Conservation (phyloP, 2,113 vertebrate genomes). For the Hydrochoerus hydrochaeris region DNA sequence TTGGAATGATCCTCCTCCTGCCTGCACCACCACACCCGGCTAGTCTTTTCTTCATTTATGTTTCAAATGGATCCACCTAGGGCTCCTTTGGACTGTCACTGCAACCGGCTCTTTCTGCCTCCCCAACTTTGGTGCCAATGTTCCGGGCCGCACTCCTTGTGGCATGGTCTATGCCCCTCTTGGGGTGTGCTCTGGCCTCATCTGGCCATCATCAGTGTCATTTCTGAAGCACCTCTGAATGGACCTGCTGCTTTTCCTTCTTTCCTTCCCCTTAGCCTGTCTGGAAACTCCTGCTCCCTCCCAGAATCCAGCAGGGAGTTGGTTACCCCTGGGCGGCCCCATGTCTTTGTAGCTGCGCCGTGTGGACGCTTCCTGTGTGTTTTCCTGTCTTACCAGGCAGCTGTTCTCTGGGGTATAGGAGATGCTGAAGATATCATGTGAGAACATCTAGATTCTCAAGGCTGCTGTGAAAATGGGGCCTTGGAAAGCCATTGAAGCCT, state of each 20-base stretch:
- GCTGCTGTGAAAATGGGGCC: not conserved
- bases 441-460: not conserved
- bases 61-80: not conserved
- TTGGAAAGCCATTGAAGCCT: not conserved
- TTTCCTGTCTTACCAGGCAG: not conserved
- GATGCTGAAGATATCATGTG: not conserved
- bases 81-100: not conserved
- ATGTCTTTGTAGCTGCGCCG: too few species aligned
- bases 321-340: not conserved
- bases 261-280: not conserved
- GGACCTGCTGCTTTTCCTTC: not conserved
- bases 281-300: not conserved
- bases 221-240: not conserved
- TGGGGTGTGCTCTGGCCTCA: not conserved
- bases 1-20: too few species aligned
- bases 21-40: too few species aligned
- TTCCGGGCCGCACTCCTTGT: rapidly evolving
- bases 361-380: not conserved
- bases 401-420: not conserved
- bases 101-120: not conserved
- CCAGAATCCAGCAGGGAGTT: not conserved
- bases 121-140: not conserved
- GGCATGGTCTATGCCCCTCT: not conserved
- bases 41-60: not conserved
- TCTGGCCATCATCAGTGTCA: not conserved